Evolutionary conservation across 2,797 vertebrate species (phyloP).

Genomic region (Rhynchonycteris naso): DNA sequence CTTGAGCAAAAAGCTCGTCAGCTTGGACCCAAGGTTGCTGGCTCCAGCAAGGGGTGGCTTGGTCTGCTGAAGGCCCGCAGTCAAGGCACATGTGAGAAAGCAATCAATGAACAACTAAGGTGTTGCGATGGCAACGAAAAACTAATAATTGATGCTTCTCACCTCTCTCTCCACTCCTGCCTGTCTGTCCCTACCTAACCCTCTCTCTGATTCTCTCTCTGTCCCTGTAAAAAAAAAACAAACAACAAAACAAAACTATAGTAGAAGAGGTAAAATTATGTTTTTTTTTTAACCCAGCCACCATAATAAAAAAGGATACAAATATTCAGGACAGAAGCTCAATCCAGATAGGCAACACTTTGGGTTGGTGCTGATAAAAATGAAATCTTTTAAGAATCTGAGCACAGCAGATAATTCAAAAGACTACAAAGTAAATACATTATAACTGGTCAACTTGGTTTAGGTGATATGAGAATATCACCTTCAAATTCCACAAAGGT

Average conservation of each 20-base stretch:
- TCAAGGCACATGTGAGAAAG: too few species aligned
- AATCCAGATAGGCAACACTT: neutral
- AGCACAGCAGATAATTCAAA: neutral
- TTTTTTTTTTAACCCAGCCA: neutral
- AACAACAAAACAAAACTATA: neutral
- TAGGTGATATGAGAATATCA: neutral
- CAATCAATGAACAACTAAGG: too few species aligned
- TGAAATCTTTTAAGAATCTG: neutral
- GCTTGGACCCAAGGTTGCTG: too few species aligned
- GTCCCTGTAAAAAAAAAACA: too few species aligned
- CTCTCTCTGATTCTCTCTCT: too few species aligned
- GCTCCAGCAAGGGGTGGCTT: too few species aligned
- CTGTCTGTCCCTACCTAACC: too few species aligned
- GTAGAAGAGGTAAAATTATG: neutral
- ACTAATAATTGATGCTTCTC: too few species aligned
- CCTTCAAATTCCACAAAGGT: slow-evolving; percentile 34
- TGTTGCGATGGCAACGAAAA: too few species aligned
- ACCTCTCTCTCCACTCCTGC: too few species aligned
- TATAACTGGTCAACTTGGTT: neutral
- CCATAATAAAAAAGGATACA: neutral
- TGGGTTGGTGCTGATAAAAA: neutral
- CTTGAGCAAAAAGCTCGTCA: too few species aligned
- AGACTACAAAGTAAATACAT: slow-evolving; percentile 38
- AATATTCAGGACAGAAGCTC: slow-evolving; percentile 17
- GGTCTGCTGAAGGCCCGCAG: too few species aligned